Conservation (phyloP, 2,888 invertebrate genomes). For the Mythimna impura region DNA sequence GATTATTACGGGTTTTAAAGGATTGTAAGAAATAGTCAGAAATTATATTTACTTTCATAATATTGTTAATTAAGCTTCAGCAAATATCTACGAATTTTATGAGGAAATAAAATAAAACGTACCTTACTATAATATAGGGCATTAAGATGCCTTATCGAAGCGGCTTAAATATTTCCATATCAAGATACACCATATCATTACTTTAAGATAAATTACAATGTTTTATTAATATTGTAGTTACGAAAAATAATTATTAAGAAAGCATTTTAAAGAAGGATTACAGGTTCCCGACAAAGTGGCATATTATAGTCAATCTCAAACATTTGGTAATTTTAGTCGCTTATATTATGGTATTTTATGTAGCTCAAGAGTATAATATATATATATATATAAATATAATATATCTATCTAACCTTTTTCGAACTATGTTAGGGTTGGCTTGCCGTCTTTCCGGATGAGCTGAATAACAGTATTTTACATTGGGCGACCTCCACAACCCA, state of each 20-base stretch:
- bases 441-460: too few relatives aligned
- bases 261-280: neutral
- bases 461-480: too few relatives aligned
- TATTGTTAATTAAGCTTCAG: too few relatives aligned
- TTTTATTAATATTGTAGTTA: neutral
- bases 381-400: too few relatives aligned
- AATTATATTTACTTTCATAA: neutral
- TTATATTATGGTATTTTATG: neutral
- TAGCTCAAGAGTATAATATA: neutral
- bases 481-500: neutral
- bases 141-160: neutral
- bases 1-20: constrained; percentile 6
- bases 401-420: neutral
- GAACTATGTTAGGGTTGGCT: neutral
- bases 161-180: neutral
- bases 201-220: neutral
- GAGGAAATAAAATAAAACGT: constrained; percentile 3
- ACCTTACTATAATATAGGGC: neutral
- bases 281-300: neutral
- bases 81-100: neutral
- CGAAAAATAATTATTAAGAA: neutral
- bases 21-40: neutral
- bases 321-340: neutral
- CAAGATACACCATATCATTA: too few relatives aligned
- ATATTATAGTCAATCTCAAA: neutral